Base-by-base conservation (phyloP, 2,888 invertebrate genomes). In the Brachynemurus nebulosus region DNA sequence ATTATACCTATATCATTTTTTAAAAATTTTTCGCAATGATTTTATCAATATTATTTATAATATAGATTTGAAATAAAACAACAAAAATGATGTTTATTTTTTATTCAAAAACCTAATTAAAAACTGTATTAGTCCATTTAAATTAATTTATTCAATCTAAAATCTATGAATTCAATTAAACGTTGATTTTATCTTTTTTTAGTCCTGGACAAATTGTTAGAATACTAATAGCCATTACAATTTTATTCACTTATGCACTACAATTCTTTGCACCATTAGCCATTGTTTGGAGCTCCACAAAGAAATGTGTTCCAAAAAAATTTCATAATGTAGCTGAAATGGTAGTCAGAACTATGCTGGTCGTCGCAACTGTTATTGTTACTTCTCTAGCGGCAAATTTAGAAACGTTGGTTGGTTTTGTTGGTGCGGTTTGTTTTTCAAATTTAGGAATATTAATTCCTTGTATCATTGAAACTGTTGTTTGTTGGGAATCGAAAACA, bases 191-290 rank as follows among this genome's bases (percentile, higher is more conserved):
- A 34, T 48, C 16, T 44, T 48, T 34, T 70, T 70, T 33, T 57
- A 84, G 84, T 47, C 58, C 76, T 8, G 90, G 85, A 3, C 81
- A 89, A 64, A 66, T 75, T 2, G 90, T 90, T 0, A 85, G 90
- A 65, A 64, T 88, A 16, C 69, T 89, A 52, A 92, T 95, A 71
- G 86, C 89, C 0, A 54, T 88, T 0, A 86, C 93, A 0, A 88
- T 97, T 46, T 80, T 93, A 48, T 82, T 96, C 59, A 88, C 93
- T 0, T 97, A 91, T 63, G 86, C 86, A 37, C 73, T 97, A 0
- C 95, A 96, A 66, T 86, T 91, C 62, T 96, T 89, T 65, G 93
- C 97, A 1, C 92, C 96, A 2, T 78, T 89, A 66, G 86, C 88
- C 51, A 89, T 97, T 58, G 78, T 93, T 41, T 92, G 89, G 86